Evolutionary conservation across 2,797 vertebrate genomes (phyloP), one percentile per base, ranked within the genome.

Genomic region (Pogonophryne albipinna): DNA sequence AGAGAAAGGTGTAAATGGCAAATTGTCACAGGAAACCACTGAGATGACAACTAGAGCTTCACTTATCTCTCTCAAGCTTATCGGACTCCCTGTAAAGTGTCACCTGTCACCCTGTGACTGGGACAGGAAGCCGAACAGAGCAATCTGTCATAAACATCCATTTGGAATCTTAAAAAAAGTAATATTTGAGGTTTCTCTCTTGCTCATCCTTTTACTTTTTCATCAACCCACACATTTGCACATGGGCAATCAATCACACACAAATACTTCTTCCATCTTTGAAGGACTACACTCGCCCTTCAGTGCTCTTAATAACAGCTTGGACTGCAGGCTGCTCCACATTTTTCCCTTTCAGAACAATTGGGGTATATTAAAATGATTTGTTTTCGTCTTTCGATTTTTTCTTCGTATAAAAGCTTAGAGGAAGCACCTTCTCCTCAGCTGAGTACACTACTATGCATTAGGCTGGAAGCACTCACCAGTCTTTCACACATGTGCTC

Each of bases 41-140:
- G 17, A 81, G 73, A 74, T 74, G 76, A 85, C 75, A 82, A 80
- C 55, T 72, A 45, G 44, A 76, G 87, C 78, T 61, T 77, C 63
- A 82, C 88, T 90, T 91, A 90, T 94, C 91, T 87, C 82, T 82
- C 49, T 77, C 82, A 84, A 66, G 38, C 78, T 89, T 92, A 90
- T 93, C 90, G 62, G 59, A 53, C 78, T 73, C 79, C 71, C 45
- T 72, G 82, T 89, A 81, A 78, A 86, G 85, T 74, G 79, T 89
- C 84, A 90, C 89, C 84, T 90, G 91, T 85, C 87, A 89, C 66
- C 62, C 31, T 0, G 11, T 50, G 78, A 74, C 86, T 78, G 73
- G 51, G 62, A 83, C 91, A 88, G 88, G 89, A 91, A 89, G 79
- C 76, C 12, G 4, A 82, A 77, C 76, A 66, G 51, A 72, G 63